These are phyloP conservation scores for Phalacrocorax pelagicus DNA, from an alignment of 2,113 vertebrate species.

Conservation along the genomic window DNA sequence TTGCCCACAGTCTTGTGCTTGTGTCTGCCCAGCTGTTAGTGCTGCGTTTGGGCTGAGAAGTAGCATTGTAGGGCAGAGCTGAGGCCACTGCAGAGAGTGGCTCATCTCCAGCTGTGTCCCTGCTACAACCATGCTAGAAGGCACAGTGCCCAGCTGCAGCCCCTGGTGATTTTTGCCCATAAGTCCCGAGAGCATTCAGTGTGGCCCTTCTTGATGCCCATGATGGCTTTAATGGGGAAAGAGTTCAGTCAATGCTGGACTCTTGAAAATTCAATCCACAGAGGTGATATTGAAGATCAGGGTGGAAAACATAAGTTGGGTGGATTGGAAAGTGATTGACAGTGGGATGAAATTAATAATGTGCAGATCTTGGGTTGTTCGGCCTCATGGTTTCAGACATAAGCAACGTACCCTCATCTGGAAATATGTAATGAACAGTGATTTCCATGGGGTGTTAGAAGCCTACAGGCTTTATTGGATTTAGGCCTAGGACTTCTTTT, in stretches of 20 bases:
- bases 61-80: neutral
- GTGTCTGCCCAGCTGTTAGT: neutral
- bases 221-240: neutral
- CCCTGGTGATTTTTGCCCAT: neutral
- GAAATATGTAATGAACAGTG: neutral
- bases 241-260: neutral
- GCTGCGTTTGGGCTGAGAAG: neutral
- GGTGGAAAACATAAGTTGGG: neutral
- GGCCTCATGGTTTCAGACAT: neutral
- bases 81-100: neutral
- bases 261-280: neutral
- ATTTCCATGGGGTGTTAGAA: neutral
- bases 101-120: neutral
- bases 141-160: neutral
- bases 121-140: neutral
- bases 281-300: neutral
- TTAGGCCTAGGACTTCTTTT: neutral
- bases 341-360: conserved; percentile 7
- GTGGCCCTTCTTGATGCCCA: neutral
- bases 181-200: neutral
- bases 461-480: neutral
- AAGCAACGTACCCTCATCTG: neutral
- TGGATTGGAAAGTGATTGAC: conserved; percentile 38
- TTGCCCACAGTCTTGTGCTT: neutral
- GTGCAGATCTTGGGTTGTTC: neutral